A percentile compares a stretch with the other conserved stretches of the same genome.
Conservation (phyloP, 2,797 vertebrate species). For the Acrossocheilus wenchowensis region DNA sequence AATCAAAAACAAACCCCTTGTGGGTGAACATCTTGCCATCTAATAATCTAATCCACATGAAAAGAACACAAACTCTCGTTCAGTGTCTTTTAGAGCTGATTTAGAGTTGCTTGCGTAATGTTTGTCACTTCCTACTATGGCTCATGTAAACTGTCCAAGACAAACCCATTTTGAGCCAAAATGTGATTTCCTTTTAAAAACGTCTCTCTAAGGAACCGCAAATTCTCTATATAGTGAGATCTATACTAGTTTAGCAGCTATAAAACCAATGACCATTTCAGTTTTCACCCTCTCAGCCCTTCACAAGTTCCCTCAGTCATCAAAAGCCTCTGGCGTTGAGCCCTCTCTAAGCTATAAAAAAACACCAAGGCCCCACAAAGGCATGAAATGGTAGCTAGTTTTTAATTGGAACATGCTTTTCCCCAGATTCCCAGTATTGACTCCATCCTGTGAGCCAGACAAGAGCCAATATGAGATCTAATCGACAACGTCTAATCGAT, state of each 20-base stretch:
- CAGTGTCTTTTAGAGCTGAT: constrained; percentile 9
- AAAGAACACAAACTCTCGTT: constrained; percentile 3
- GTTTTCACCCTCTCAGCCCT: constrained; percentile 40
- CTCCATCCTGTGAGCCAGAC: constrained; percentile 41
- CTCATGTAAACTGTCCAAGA: not conserved
- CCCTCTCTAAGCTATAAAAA: constrained; percentile 48
- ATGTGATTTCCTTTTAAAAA: constrained; percentile 1
- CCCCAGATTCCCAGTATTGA: constrained; percentile 50
- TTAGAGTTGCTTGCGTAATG: not conserved
- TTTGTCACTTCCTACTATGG: not conserved
- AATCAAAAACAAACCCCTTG: constrained; percentile 23
- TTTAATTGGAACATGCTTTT: constrained; percentile 69
- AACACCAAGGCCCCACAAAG: constrained; percentile 66
- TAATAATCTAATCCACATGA: constrained; percentile 9
- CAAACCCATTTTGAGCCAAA: not conserved
- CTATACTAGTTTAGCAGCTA: constrained; percentile 36
- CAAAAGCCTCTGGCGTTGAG: constrained; percentile 40
- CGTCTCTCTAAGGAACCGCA: not conserved
- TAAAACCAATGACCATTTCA: constrained; percentile 37
- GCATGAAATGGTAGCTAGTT: constrained; percentile 76
- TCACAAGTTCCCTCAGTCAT: constrained; percentile 36
- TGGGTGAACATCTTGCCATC: constrained; percentile 10
- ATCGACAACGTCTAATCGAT: constrained; percentile 71
- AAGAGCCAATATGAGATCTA: constrained; percentile 56
- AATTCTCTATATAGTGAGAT: constrained; percentile 12